Evolutionary conservation across 2,888 invertebrate species (phyloP).

Genomic region (Macropis europaea): DNA sequence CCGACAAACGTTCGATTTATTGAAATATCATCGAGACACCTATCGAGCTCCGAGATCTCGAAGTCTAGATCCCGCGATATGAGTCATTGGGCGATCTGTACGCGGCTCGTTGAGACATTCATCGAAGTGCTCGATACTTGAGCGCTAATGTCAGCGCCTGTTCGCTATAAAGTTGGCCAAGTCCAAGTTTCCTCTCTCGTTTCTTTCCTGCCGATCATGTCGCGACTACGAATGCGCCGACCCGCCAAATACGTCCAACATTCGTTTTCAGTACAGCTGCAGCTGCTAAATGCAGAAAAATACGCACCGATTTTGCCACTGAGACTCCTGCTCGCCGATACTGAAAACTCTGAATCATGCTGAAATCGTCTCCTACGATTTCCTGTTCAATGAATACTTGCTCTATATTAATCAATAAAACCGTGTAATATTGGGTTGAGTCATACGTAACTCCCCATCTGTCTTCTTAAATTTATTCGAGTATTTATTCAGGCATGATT

Average conservation of each 20-base stretch:
- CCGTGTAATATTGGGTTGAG: no score
- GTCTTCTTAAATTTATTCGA: no score
- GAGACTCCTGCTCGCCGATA: background rate
- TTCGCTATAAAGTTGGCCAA: slow-evolving; percentile 40
- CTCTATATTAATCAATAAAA: no score
- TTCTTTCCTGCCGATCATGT: slow-evolving; percentile 9
- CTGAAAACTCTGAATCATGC: slow-evolving; percentile 8
- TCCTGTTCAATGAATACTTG: background rate
- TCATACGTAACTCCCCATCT: no score
- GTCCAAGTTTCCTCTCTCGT: slow-evolving; percentile 41
- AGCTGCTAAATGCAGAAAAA: slow-evolving; percentile 42
- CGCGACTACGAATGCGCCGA: slow-evolving; percentile 26
- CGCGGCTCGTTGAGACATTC: slow-evolving; percentile 36
- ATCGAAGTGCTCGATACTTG: slow-evolving; percentile 28
- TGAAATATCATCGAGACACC: slow-evolving; percentile 39
- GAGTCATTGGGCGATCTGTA: slow-evolving; percentile 42
- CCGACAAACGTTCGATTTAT: slow-evolving; percentile 1
- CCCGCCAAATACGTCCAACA: slow-evolving; percentile 52
- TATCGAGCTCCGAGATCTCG: slow-evolving; percentile 22
- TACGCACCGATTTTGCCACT: slow-evolving; percentile 17
- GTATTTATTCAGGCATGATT: no score
- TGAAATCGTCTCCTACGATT: background rate
- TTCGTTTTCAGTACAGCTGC: slow-evolving; percentile 39
- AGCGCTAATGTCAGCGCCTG: slow-evolving; percentile 42
- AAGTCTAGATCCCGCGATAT: slow-evolving; percentile 24